Conservation (phyloP, 2,113 vertebrate genomes). For the Pterocles gutturalis region DNA sequence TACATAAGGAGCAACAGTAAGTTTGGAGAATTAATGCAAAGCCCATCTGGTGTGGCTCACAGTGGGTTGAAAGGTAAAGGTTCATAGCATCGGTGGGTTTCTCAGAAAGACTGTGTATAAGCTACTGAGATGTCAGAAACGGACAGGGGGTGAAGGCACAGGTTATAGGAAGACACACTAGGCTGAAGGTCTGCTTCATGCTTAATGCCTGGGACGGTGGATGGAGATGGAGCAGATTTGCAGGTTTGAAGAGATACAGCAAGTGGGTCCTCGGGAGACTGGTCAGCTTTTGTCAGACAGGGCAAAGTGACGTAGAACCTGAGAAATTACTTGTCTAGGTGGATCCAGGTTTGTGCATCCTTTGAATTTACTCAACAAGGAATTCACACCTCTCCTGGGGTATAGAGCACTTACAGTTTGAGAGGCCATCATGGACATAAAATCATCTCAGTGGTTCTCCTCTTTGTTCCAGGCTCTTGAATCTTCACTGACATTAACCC, state of each 20-base stretch:
- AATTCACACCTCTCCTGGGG: background rate
- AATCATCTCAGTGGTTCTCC: background rate
- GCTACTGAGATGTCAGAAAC: background rate
- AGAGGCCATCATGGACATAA: background rate
- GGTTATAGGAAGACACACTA: background rate
- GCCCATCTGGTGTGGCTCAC: background rate
- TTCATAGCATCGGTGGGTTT: background rate
- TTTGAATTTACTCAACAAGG: background rate
- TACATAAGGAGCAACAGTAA: background rate
- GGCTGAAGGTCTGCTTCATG: background rate
- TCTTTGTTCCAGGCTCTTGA: background rate
- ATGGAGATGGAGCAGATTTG: background rate
- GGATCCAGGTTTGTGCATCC: background rate
- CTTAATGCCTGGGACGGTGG: background rate
- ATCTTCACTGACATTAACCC: background rate
- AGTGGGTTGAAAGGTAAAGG: background rate
- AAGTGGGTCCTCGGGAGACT: background rate
- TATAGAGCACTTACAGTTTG: background rate
- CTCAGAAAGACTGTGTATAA: background rate
- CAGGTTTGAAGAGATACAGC: background rate
- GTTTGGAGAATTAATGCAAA: background rate
- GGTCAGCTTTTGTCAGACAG: background rate
- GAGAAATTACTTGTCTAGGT: background rate
- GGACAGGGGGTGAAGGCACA: background rate
- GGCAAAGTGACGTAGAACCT: background rate